A percentile compares a stretch with the other conserved stretches of the same genome.
phyloP scores from a whole-genome alignment of 2,797 vertebrate genomes.

The Coregonus suidteri region DNA sequence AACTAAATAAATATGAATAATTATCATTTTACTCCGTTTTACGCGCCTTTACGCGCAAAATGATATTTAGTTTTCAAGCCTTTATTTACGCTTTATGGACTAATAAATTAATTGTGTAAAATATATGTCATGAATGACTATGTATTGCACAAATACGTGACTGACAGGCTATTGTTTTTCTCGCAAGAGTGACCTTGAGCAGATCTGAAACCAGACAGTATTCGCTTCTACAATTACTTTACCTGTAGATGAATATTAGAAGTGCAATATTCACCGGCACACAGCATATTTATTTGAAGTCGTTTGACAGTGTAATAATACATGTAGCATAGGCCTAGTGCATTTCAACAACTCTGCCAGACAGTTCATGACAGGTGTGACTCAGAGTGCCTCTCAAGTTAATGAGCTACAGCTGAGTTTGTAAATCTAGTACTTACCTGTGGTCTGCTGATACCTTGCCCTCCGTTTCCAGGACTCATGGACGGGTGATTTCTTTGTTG shows the following conservation, averaged over 20 bases:
- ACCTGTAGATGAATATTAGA: neutral
- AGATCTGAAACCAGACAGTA: neutral
- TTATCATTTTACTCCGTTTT: neutral
- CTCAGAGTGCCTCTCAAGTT: neutral
- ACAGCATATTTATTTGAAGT: neutral
- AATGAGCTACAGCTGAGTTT: neutral
- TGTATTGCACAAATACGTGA: neutral
- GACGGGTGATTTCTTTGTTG: constrained; percentile 88
- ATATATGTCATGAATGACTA: neutral
- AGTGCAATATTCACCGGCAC: constrained; percentile 5
- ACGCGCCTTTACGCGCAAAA: constrained; percentile 1
- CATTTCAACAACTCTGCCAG: neutral
- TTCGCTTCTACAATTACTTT: neutral
- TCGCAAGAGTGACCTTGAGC: constrained; percentile 28
- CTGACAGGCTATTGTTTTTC: constrained; percentile 2
- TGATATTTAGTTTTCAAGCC: neutral
- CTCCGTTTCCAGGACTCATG: constrained; percentile 84
- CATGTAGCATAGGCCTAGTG: neutral
- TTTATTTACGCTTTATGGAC: neutral
- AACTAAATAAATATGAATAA: neutral
- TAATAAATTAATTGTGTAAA: neutral
- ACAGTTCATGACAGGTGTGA: constrained; percentile 1
- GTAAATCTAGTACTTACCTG: constrained; percentile 78
- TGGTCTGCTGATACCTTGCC: constrained; percentile 79
- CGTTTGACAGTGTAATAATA: neutral